Conservation (phyloP, 2,113 vertebrate species). For the Megatriorchis doriae region DNA sequence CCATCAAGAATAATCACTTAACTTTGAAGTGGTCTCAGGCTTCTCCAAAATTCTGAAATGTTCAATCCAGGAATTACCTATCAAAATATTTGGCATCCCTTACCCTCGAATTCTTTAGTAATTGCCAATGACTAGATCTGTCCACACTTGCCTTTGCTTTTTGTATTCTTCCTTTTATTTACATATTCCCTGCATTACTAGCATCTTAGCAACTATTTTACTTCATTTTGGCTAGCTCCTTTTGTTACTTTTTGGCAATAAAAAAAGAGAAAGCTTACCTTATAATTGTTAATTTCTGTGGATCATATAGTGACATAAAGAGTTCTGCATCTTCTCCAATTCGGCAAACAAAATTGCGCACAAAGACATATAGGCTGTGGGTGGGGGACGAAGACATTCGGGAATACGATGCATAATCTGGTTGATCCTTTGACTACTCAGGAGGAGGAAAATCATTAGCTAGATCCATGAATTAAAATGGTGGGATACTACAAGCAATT, state of each 20-base stretch:
- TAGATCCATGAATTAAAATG: background rate
- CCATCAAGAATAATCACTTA: background rate
- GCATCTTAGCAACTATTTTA: background rate
- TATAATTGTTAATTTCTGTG: slow-evolving; percentile 85
- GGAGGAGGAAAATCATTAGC: background rate
- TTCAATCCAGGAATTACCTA: background rate
- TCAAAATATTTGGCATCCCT: background rate
- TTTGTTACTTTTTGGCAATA: background rate
- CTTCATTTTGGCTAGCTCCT: background rate
- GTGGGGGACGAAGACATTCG: slow-evolving; percentile 91
- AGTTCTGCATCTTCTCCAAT: slow-evolving; percentile 97
- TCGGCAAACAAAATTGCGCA: slow-evolving; percentile 95
- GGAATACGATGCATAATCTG: slow-evolving; percentile 85
- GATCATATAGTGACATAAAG: slow-evolving; percentile 97
- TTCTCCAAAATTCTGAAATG: background rate
- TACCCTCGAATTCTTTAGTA: background rate
- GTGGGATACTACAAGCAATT: background rate
- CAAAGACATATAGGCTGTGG: slow-evolving; percentile 94
- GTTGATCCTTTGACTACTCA: slow-evolving; percentile 84
- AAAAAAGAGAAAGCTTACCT: slow-evolving; percentile 70
- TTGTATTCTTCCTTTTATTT: background rate
- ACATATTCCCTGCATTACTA: background rate
- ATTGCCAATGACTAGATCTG: background rate
- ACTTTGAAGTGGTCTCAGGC: background rate
- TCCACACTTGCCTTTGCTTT: background rate